Percentiles rank a stretch among this genome's conserved stretches.
Evolutionary conservation across 1,140 invertebrate genomes (phyloP).

Genomic region (Caenorhabditis elegans): WBcel235 BX284602.5:11535501-11536000

Average conservation of each 20-base stretch:
- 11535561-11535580: not conserved
- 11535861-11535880: too few species aligned
- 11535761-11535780: not conserved
- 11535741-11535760: not conserved
- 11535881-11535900: too few species aligned
- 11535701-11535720: not conserved
- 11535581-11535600: not conserved
- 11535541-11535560: too few species aligned
- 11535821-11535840: not conserved
- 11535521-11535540: not conserved
- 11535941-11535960: too few species aligned
- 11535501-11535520: not conserved
- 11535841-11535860: too few species aligned
- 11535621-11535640: not conserved
- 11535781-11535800: conserved; percentile 10
- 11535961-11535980: too few species aligned
- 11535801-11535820: conserved; percentile 13
- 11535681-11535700: conserved; percentile 1
- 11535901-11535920: too few species aligned
- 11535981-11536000: not conserved
- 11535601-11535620: not conserved
- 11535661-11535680: not conserved
- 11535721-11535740: not conserved
- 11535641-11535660: not conserved
- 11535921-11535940: too few species aligned